Evolutionary conservation across 2,113 vertebrate species (phyloP).

Genomic region (Menidia beryllina): DNA sequence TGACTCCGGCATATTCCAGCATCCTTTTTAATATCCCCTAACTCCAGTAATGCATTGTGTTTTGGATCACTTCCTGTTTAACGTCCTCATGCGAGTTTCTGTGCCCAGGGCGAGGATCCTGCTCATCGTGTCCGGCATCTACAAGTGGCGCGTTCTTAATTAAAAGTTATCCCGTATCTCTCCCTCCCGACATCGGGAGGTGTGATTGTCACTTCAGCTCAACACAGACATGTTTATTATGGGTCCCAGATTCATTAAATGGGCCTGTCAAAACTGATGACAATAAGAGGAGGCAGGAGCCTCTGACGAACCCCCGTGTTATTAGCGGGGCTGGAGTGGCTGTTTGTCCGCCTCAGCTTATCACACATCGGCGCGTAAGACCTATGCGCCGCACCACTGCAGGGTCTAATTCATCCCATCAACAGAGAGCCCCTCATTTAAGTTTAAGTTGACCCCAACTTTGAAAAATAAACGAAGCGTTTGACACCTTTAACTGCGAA

Average conservation of each 20-base stretch:
- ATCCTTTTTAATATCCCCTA: constrained; percentile 35
- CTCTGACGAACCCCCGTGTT: constrained; percentile 72
- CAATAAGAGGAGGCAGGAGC: constrained; percentile 76
- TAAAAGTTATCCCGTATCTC: constrained; percentile 63
- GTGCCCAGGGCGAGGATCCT: constrained; percentile 42
- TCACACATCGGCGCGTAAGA: constrained; percentile 44
- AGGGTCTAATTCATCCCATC: constrained; percentile 20
- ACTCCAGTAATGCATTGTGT: constrained; percentile 20
- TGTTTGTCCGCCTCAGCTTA: constrained; percentile 64
- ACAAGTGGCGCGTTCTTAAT: constrained; percentile 60
- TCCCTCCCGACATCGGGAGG: constrained; percentile 59
- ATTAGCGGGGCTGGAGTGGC: constrained; percentile 68
- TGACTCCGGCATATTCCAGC: constrained; percentile 27
- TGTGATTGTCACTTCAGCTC: constrained; percentile 79
- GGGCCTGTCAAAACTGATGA: constrained; percentile 81
- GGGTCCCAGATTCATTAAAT: constrained; percentile 77
- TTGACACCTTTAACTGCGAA: constrained; percentile 25
- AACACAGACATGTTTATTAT: constrained; percentile 81
- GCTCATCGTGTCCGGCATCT: constrained; percentile 47
- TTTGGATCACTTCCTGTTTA: constrained; percentile 25
- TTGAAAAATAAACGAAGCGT: constrained; percentile 37
- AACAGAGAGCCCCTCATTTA: constrained; percentile 26
- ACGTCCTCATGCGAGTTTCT: constrained; percentile 1
- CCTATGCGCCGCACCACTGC: constrained; percentile 11
- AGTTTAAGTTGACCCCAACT: constrained; percentile 47